Conservation (phyloP, 2,888 invertebrate species). For the Heteromyza rotundicornis region DNA sequence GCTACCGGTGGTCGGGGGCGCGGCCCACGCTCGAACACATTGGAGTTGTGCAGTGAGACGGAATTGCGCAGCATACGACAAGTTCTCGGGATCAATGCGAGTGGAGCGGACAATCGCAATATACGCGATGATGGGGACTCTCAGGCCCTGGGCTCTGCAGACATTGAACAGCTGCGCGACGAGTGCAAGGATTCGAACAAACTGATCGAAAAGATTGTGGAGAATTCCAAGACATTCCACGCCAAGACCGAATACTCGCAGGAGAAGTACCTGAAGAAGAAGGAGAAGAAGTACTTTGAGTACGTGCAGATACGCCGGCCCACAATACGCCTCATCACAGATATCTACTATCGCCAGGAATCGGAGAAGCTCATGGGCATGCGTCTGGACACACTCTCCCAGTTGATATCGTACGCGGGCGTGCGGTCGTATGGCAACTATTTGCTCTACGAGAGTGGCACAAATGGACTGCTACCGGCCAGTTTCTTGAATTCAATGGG, state of each 20-base stretch:
- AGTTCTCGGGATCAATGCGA: conserved; percentile 70
- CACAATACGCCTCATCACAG: conserved; percentile 79
- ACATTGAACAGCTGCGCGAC: conserved; percentile 80
- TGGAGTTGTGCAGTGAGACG: conserved; percentile 65
- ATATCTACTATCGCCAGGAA: conserved; percentile 84
- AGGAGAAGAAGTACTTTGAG: conserved; percentile 91
- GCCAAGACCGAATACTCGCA: conserved; percentile 91
- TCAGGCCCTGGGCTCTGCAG: conserved; percentile 81
- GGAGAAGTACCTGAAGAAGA: conserved; percentile 94
- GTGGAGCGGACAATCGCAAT: conserved; percentile 83
- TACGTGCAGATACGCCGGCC: conserved; percentile 81
- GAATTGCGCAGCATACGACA: conserved; percentile 67
- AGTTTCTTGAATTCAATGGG: conserved; percentile 82
- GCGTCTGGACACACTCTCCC: conserved; percentile 86
- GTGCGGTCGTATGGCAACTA: conserved; percentile 79
- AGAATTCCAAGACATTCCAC: conserved; percentile 89
- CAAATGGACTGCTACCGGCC: conserved; percentile 83
- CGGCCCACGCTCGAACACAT: conserved; percentile 63
- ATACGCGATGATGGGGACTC: conserved; percentile 76
- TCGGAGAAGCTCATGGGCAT: conserved; percentile 77
- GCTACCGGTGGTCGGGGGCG: conserved; percentile 51
- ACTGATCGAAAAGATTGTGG: conserved; percentile 85
- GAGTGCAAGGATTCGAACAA: conserved; percentile 77
- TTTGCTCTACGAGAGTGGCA: conserved; percentile 87
- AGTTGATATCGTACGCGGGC: conserved; percentile 83